A percentile compares a stretch with the other conserved stretches of the same genome.
Evolutionary conservation across 2,888 invertebrate genomes (phyloP).

Genomic region (Aspidiotus rigidus): DNA sequence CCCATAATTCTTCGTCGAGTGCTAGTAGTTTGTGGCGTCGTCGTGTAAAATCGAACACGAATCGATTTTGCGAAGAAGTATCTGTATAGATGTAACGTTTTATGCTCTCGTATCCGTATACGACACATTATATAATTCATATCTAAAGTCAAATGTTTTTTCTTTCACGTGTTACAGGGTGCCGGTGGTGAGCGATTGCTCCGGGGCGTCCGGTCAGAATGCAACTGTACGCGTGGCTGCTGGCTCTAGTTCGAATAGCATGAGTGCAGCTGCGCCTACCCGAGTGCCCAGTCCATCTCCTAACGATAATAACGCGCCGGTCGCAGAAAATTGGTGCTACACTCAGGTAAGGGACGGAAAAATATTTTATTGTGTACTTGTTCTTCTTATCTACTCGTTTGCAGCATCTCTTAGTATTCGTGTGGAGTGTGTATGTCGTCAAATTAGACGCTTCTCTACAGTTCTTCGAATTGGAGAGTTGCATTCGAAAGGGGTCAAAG

Average conservation of each 20-base stretch:
- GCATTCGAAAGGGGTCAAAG: no score
- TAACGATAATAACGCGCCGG: slow-evolving; percentile 91
- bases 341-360: slow-evolving; percentile 70
- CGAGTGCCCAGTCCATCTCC: slow-evolving; percentile 81
- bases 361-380: no score
- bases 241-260: slow-evolving; percentile 34
- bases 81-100: no score
- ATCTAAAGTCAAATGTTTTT: slow-evolving; percentile 18
- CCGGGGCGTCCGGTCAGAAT: slow-evolving; percentile 36
- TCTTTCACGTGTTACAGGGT: slow-evolving; percentile 38
- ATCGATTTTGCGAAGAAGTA: no score
- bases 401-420: neutral
- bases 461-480: no score
- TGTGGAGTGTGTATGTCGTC: no score
- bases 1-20: no score
- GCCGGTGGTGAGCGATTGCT: slow-evolving; percentile 41
- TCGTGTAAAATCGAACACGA: no score
- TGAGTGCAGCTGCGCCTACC: slow-evolving; percentile 54
- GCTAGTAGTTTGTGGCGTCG: no score
- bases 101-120: no score
- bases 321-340: slow-evolving; percentile 99
- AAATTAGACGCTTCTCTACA: no score
- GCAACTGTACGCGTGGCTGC: slow-evolving; percentile 36
- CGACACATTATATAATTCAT: neutral
- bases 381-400: neutral